A percentile compares a stretch with the other conserved stretches of the same genome.
Conservation (phyloP, 2,888 invertebrate genomes). For the Lomographa bimaculata region DNA sequence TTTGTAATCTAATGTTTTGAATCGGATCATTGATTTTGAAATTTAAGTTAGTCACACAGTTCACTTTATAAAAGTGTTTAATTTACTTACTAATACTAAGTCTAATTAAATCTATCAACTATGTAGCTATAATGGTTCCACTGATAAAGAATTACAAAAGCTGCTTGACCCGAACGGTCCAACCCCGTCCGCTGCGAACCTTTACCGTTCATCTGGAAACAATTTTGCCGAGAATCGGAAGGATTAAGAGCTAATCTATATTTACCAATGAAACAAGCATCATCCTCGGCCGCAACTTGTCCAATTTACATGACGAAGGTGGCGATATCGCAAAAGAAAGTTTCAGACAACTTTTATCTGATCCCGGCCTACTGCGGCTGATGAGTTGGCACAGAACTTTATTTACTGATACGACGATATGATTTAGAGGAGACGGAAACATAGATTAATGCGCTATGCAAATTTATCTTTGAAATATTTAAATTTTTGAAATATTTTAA, state of each 20-base stretch:
- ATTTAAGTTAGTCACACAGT: too few relatives aligned
- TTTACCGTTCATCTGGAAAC: slow-evolving; percentile 49
- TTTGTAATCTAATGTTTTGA: slow-evolving; percentile 4
- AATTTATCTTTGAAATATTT: too few relatives aligned
- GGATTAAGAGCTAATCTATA: slow-evolving; percentile 73
- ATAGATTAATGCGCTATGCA: too few relatives aligned
- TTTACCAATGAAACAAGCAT: slow-evolving; percentile 73
- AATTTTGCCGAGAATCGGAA: slow-evolving; percentile 59
- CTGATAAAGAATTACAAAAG: slow-evolving; percentile 36
- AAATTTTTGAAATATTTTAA: too few relatives aligned
- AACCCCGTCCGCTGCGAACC: slow-evolving; percentile 31
- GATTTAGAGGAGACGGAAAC: slow-evolving; percentile 58
- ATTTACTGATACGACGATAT: slow-evolving; percentile 69
- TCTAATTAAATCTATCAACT: slow-evolving; percentile 10
- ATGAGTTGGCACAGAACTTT: slow-evolving; percentile 79
- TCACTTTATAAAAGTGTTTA: too few relatives aligned
- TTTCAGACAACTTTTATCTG: slow-evolving; percentile 78
- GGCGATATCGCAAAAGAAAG: slow-evolving; percentile 80
- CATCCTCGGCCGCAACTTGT: slow-evolving; percentile 70
- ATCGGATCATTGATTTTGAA: neutral
- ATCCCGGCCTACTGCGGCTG: slow-evolving; percentile 74
- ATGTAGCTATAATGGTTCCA: slow-evolving; percentile 12
- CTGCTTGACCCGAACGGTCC: slow-evolving; percentile 39
- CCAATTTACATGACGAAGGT: slow-evolving; percentile 82
- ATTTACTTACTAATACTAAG: neutral